Evolutionary conservation across 2,797 vertebrate genomes (phyloP).

Genomic region (Gadopsis marmoratus): DNA sequence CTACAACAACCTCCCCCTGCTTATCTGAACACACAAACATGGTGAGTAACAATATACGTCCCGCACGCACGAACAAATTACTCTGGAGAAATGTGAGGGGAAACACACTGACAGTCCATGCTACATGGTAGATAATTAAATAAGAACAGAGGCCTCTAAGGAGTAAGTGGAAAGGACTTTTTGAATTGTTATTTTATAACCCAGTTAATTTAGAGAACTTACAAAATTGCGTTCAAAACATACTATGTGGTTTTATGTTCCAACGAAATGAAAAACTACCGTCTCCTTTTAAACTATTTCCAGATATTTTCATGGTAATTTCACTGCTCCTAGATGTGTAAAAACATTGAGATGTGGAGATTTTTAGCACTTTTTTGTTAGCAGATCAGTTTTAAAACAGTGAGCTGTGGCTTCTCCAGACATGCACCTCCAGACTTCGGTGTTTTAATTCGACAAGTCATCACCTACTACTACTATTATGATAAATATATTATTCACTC

Average conservation of each 20-base stretch:
- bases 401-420: too few species aligned
- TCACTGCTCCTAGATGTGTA: neutral
- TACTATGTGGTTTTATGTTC: neutral
- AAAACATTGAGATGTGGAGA: neutral
- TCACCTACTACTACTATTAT: neutral
- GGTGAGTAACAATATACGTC: neutral
- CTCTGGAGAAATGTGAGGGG: neutral
- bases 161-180: neutral
- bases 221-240: neutral
- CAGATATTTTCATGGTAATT: neutral
- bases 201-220: too few species aligned
- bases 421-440: too few species aligned
- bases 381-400: too few species aligned
- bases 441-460: too few species aligned
- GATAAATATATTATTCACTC: neutral
- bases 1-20: slow-evolving; percentile 11
- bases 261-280: neutral
- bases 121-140: slow-evolving; percentile 1
- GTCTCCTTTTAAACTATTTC: neutral
- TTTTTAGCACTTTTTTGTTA: slow-evolving; percentile 2
- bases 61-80: slow-evolving; percentile 4
- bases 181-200: neutral
- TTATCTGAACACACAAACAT: slow-evolving; percentile 39
- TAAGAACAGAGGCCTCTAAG: neutral
- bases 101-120: slow-evolving; percentile 11